These are phyloP conservation scores for Odontesthes bonariensis DNA, from an alignment of 2,113 vertebrate genomes.

Conservation along the genomic window DNA sequence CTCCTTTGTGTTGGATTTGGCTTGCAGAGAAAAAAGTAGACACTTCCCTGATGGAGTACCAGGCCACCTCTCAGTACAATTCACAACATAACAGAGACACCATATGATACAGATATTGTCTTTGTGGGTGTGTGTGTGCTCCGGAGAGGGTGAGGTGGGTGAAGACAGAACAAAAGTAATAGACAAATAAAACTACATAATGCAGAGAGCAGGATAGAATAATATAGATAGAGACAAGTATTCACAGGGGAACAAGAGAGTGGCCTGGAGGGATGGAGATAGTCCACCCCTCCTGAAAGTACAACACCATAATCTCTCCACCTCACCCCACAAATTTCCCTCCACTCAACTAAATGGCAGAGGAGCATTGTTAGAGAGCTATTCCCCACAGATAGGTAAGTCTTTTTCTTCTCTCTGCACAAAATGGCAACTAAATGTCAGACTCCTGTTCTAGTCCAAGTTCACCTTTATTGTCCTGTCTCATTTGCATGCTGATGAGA, in stretches of 20 bases:
- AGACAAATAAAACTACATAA: slow-evolving; percentile 56
- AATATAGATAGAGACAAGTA: slow-evolving; percentile 50
- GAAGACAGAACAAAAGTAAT: slow-evolving; percentile 41
- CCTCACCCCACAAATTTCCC: slow-evolving; percentile 34
- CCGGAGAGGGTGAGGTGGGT: not conserved
- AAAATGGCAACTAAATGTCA: slow-evolving; percentile 85
- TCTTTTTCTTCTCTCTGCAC: slow-evolving; percentile 56
- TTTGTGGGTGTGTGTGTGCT: slow-evolving; percentile 31
- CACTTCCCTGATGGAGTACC: slow-evolving; percentile 49
- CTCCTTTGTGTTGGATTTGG: slow-evolving; percentile 63
- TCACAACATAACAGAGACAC: slow-evolving; percentile 48
- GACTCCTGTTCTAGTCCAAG: slow-evolving; percentile 74
- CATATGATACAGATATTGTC: slow-evolving; percentile 43
- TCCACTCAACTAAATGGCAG: slow-evolving; percentile 40
- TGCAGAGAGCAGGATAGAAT: slow-evolving; percentile 47
- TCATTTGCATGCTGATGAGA: slow-evolving; percentile 76
- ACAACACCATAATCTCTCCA: slow-evolving; percentile 54
- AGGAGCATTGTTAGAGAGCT: slow-evolving; percentile 55
- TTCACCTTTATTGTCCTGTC: slow-evolving; percentile 77
- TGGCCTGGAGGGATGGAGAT: slow-evolving; percentile 33
- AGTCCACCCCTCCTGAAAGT: slow-evolving; percentile 56
- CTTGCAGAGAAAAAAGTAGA: slow-evolving; percentile 27
- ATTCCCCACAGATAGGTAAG: slow-evolving; percentile 73
- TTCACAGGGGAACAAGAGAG: slow-evolving; percentile 26
- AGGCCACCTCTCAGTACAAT: slow-evolving; percentile 44